These are phyloP conservation scores for Onychomys torridus DNA, from an alignment of 2,797 vertebrate genomes.

Conservation along the genomic window DNA sequence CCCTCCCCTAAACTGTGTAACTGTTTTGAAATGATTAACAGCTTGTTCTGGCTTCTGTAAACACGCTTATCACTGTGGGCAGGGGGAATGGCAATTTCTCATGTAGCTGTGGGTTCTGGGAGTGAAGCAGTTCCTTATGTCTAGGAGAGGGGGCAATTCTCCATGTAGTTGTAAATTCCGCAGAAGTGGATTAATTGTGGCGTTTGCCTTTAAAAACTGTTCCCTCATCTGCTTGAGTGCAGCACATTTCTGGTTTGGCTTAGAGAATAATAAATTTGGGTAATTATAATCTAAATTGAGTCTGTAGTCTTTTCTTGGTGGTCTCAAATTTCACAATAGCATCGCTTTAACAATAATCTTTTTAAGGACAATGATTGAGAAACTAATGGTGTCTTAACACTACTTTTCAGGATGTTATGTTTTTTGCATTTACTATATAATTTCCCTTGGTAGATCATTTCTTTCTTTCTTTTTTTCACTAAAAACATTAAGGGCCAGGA, in stretches of 20 bases:
- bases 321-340: not conserved
- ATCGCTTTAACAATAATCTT: not conserved
- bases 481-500: constrained; percentile 48
- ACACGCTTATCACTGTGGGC: not conserved
- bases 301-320: not conserved
- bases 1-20: not conserved
- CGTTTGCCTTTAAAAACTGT: not conserved
- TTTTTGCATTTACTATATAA: not conserved
- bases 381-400: not conserved
- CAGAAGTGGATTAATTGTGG: not conserved
- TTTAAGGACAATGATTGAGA: not conserved
- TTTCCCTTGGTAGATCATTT: constrained; percentile 16
- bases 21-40: not conserved
- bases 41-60: not conserved
- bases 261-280: not conserved
- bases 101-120: too few species aligned
- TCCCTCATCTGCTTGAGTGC: too few species aligned
- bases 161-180: not conserved
- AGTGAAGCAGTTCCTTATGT: too few species aligned
- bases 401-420: not conserved
- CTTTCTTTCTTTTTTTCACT: not conserved
- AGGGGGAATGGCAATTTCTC: not conserved
- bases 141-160: not conserved
- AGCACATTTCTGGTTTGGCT: not conserved
- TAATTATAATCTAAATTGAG: not conserved